Percentiles rank a stretch among this genome's conserved stretches.
These are phyloP conservation scores for Adrianichthys oophorus DNA, from an alignment of 2,797 vertebrate species.

Conservation along the genomic window DNA sequence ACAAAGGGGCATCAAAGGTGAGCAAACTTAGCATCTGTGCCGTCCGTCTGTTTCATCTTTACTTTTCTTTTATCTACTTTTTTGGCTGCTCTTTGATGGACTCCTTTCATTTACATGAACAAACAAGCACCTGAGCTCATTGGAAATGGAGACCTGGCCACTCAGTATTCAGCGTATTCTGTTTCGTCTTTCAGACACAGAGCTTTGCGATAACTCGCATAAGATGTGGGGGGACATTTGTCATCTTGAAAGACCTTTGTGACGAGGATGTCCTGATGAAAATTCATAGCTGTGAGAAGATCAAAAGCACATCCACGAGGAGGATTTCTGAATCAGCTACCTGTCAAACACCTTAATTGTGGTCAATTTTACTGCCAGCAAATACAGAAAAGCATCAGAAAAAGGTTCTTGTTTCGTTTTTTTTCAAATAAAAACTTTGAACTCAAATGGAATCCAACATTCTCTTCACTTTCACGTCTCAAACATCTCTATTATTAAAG, in stretches of 20 bases:
- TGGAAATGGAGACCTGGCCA: constrained; percentile 49
- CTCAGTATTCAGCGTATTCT: constrained; percentile 30
- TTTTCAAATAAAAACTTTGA: too few species aligned
- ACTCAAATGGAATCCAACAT: too few species aligned
- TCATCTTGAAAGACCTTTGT: constrained; percentile 6
- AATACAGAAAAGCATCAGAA: too few species aligned
- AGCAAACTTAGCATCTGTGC: constrained; percentile 47
- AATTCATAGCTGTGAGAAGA: neutral
- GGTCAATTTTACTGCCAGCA: too few species aligned
- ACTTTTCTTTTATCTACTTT: constrained; percentile 58
- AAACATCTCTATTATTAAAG: constrained; percentile 46
- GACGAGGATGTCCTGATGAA: neutral
- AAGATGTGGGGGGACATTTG: neutral
- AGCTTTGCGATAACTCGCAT: constrained; percentile 10
- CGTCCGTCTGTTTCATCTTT: constrained; percentile 55
- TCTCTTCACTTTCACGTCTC: constrained; percentile 7
- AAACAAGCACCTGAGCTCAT: constrained; percentile 64
- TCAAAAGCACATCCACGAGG: neutral
- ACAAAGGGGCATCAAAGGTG: constrained; percentile 19
- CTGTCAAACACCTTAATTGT: too few species aligned
- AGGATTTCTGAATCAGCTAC: too few species aligned
- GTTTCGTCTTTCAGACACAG: constrained; percentile 42
- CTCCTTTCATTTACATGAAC: constrained; percentile 64
- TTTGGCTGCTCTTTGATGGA: constrained; percentile 58
- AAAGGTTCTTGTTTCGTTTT: too few species aligned